Evolutionary conservation across 2,888 invertebrate species (phyloP), one percentile per base, ranked within the genome.

Genomic region (Tortrix viridana): DNA sequence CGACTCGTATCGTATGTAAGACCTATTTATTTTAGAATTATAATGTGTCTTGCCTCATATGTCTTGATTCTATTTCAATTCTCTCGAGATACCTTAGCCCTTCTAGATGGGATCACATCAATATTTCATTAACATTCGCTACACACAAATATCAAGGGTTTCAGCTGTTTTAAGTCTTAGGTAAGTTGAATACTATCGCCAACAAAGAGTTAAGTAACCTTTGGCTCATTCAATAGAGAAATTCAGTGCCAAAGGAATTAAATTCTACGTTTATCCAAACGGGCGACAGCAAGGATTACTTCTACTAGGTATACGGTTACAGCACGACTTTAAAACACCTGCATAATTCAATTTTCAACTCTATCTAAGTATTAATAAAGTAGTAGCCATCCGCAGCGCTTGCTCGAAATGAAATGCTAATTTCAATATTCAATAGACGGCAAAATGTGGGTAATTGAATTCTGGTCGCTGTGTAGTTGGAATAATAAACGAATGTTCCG

Each of bases 351-450:
- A 61, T 38, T 44, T 18, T 23, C 20, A 32, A 14, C 49, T 50
- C 44, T 55, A 49, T 50, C 37, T 9, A 0, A 9, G 19, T 22
- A 19, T 1, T 0, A 5, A 37, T 50, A 50, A 60, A 48, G 43
- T 32, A 5, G 6, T 22, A 18, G n/a, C 3, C 5, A 32, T 20
- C 12, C 43, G 49, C 32, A 14, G 22, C n/a, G 37, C 37, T 19
- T 22, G 32, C 32, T 55, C 6, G 37, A 20, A 50, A 50, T 20
- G 50, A 50, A 61, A 61, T 61, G 61, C 61, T 61, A 61, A 61
- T 61, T 61, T 56, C 55, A 61, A 61, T 61, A 61, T 61, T 61
- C 61, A 56, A 61, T 61, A 61, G 61, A 61, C 61, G 49, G 61
- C 61, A 56, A 61, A 61, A 61, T 61, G 55, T 61, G 49, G 61